Conservation (phyloP, 1,140 invertebrate genomes). For the Heliconius himera region DNA sequence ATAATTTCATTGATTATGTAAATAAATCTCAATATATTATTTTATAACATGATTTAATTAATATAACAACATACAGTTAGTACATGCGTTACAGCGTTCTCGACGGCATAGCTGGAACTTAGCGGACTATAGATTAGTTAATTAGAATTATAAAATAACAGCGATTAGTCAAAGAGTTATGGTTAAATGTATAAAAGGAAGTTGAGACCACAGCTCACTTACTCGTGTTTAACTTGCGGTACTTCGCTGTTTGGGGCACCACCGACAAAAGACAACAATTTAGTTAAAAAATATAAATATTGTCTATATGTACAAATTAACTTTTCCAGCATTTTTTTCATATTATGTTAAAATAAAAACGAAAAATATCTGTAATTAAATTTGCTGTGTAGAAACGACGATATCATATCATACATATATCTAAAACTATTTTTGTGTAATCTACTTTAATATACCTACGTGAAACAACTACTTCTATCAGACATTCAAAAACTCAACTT, state of each 20-base stretch:
- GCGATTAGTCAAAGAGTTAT: slow-evolving; percentile 75
- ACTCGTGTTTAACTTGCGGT: slow-evolving; percentile 81
- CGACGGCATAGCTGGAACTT: slow-evolving; percentile 62
- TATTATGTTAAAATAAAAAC: slow-evolving; percentile 14
- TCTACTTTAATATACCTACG: slow-evolving; percentile 3
- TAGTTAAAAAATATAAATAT: slow-evolving; percentile 66
- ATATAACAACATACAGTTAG: slow-evolving; percentile 61
- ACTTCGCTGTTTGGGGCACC: slow-evolving; percentile 81
- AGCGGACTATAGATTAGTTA: slow-evolving; percentile 49
- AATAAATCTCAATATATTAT: slow-evolving; percentile 48
- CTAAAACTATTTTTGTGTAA: slow-evolving; percentile 10
- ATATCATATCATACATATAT: not conserved
- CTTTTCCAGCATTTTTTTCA: slow-evolving; percentile 47
- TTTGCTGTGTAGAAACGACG: not conserved
- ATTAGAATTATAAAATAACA: slow-evolving; percentile 72
- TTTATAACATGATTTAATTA: slow-evolving; percentile 37
- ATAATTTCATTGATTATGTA: slow-evolving; percentile 31
- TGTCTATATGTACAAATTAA: slow-evolving; percentile 27
- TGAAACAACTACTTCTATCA: not conserved
- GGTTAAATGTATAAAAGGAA: slow-evolving; percentile 69
- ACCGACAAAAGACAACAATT: slow-evolving; percentile 83
- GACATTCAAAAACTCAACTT: not conserved
- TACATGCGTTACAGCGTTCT: slow-evolving; percentile 61
- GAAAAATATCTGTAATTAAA: slow-evolving; percentile 8
- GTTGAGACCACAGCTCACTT: slow-evolving; percentile 84